Percentiles rank a stretch among this genome's conserved stretches.
phyloP scores from a whole-genome alignment of 1,140 invertebrate species.

The Drosophila pandora region DNA sequence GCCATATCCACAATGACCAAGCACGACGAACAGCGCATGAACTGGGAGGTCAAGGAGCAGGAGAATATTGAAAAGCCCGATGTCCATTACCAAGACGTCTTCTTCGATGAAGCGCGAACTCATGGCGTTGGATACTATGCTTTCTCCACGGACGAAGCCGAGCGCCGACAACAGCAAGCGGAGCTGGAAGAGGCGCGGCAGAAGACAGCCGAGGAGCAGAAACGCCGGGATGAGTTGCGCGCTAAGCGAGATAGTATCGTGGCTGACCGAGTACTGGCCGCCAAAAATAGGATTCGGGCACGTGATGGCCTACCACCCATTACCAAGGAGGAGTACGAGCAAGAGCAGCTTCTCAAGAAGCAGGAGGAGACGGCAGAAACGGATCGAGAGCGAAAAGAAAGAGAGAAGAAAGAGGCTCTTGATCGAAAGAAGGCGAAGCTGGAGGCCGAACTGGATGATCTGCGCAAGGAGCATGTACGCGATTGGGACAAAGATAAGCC shows the following conservation, averaged over 20 bases:
- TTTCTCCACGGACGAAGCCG: constrained; percentile 93
- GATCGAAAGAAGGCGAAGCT: constrained; percentile 62
- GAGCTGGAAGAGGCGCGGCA: constrained; percentile 88
- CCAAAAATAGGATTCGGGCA: constrained; percentile 90
- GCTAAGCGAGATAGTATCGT: constrained; percentile 89
- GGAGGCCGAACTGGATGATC: constrained; percentile 84
- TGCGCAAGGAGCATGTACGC: constrained; percentile 86
- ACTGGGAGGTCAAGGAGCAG: constrained; percentile 88
- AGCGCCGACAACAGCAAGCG: constrained; percentile 90
- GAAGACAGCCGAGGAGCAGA: constrained; percentile 89
- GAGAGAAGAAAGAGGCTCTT: constrained; percentile 83
- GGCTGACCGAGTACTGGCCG: constrained; percentile 90
- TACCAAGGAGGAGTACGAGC: constrained; percentile 63
- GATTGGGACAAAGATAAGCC: constrained; percentile 89
- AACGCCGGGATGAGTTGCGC: constrained; percentile 87
- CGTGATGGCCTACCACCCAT: constrained; percentile 89
- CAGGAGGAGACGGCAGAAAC: constrained; percentile 84
- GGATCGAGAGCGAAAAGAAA: constrained; percentile 84
- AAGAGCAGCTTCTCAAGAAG: constrained; percentile 35
- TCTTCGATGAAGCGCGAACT: constrained; percentile 93
- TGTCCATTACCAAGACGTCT: constrained; percentile 95
- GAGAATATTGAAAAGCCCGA: constrained; percentile 86
- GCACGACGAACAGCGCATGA: constrained; percentile 85
- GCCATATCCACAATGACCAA: constrained; percentile 78
- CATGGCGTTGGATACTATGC: constrained; percentile 95